Base-by-base conservation (phyloP, 1,140 invertebrate species). In the Magallana angulata region DNA sequence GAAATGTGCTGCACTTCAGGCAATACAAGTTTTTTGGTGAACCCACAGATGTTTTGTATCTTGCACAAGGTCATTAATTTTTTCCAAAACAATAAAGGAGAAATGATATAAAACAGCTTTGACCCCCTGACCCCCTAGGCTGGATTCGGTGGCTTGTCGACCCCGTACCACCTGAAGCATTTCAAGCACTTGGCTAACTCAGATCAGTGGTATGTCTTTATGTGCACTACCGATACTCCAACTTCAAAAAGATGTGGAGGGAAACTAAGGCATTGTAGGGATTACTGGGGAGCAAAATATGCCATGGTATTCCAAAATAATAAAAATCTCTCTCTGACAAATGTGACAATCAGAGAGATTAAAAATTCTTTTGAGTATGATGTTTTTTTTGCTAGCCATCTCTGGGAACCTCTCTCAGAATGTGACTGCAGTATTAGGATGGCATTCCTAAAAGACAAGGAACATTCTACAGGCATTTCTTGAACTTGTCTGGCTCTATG, bases 151-250 rank as follows among this genome's bases (percentile, higher is more conserved):
- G 36, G 36, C 36, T 48, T 48, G 36, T 48, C 60, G 60, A 62
- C 60, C 12, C 60, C 36, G 36, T 76, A 76, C 68, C 68, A 76
- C 68, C 68, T 76, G 68, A 76, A 76, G 14, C 9, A 76, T 76
- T 36, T 76, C 18, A 76, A 76, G 68, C 68, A 76, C 68, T 76
- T 76, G 8, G 68, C 68, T 30, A 6, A 16, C 24, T 76, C 68
- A 76, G 68, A 76, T 30, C 24, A 8, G 24, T 76, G 68, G 68
- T 76, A 36, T 71, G 68, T 30, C 68, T 76, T 24, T 12, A 76
- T 76, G 68, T 71, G 64, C 30, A 24, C 36, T 30, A 48, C 36
- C 36, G 36, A 48, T 48, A 76, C 68, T 76, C 12, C 12, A 36
- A 24, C 18, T 76, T 30, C 18, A 76, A 76, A 76, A 76, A 76